These are phyloP conservation scores for Rhinopithecus roxellana DNA, from an alignment of 2,113 vertebrate species.

Conservation along the genomic window DNA sequence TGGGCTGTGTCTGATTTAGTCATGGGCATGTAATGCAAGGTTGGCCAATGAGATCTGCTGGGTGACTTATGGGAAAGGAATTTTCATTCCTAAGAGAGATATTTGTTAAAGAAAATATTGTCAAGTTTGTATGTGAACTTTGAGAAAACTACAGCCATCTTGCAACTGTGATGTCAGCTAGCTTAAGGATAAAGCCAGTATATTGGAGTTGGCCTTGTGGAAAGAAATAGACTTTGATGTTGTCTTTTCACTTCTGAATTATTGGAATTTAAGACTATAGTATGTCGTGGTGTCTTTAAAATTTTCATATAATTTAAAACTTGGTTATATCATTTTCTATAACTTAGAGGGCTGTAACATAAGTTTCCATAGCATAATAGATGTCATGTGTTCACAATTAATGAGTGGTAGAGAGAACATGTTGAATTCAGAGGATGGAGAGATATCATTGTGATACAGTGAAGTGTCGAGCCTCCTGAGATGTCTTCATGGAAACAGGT, in stretches of 20 bases:
- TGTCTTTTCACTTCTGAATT: not conserved
- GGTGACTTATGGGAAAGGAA: not conserved
- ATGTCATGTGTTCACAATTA: not conserved
- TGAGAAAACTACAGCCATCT: not conserved
- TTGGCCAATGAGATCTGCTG: not conserved
- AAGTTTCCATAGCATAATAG: not conserved
- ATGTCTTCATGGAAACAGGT: not conserved
- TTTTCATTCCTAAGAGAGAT: not conserved
- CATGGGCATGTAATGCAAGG: not conserved
- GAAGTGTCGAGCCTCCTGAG: not conserved
- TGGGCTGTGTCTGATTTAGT: not conserved
- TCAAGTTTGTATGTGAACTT: not conserved
- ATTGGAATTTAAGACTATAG: not conserved
- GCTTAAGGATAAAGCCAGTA: not conserved
- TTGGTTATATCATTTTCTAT: not conserved
- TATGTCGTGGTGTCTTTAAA: not conserved
- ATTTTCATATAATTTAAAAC: not conserved
- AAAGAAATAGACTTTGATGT: not conserved
- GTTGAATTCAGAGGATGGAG: not conserved
- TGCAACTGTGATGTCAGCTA: not conserved
- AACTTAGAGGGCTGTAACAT: not conserved
- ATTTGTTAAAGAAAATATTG: not conserved
- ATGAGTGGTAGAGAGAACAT: not conserved
- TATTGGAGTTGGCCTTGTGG: fast-evolving
- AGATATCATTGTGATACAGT: not conserved